A percentile compares a stretch with the other conserved stretches of the same genome.
Evolutionary conservation across 2,113 vertebrate species (phyloP).

Genomic region (Cheirogaleus medius): DNA sequence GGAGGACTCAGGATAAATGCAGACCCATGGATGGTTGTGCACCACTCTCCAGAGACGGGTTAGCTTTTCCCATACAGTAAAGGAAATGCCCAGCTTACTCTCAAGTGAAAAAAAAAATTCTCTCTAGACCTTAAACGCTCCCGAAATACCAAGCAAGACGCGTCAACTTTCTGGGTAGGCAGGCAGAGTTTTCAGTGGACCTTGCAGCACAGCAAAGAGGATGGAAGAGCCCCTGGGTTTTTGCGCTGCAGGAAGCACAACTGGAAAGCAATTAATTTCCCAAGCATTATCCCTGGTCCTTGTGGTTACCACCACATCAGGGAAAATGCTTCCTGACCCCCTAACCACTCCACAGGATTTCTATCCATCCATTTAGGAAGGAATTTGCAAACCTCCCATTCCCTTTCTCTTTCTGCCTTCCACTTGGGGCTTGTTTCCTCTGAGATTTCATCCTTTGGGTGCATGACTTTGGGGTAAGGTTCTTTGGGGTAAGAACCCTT

Average conservation of each 20-base stretch:
- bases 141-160: not conserved
- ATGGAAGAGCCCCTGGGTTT: not conserved
- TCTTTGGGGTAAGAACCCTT: not conserved
- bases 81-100: not conserved
- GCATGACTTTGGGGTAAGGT: not conserved
- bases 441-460: conserved; percentile 19
- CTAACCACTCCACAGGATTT: not conserved
- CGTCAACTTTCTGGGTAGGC: not conserved
- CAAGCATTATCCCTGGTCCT: not conserved
- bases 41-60: not conserved
- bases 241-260: not conserved
- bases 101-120: not conserved
- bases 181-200: conserved; percentile 13
- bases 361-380: not conserved
- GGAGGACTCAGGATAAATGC: not conserved
- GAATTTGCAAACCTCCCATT: not conserved
- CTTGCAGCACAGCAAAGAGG: not conserved
- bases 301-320: not conserved
- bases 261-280: not conserved
- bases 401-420: not conserved
- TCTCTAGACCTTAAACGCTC: not conserved
- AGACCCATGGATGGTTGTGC: not conserved
- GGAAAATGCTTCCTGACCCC: not conserved
- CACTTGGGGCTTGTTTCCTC: conserved; percentile 13
- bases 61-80: not conserved